These are phyloP conservation scores for Carpatolechia fugitivella DNA, from an alignment of 2,888 invertebrate species.

Conservation along the genomic window DNA sequence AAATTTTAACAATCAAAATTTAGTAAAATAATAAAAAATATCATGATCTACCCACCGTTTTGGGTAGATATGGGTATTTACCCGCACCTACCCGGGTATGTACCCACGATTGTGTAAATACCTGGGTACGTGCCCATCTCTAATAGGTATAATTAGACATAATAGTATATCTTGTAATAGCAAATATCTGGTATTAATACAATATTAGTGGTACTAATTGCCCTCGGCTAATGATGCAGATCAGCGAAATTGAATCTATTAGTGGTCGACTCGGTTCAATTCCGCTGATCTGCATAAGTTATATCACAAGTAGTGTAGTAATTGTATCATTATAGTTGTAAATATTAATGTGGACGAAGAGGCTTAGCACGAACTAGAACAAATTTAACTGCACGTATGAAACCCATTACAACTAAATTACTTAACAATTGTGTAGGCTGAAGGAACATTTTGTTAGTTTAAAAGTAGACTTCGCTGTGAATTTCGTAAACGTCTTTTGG, in stretches of 20 bases:
- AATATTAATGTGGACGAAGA: neutral
- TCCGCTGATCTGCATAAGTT: conserved; percentile 16
- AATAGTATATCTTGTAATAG: conserved; percentile 8
- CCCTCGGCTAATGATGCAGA: conserved; percentile 33
- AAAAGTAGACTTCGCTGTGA: too few species aligned
- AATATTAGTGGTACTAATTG: conserved; percentile 19
- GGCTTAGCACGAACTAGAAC: neutral
- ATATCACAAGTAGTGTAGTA: conserved; percentile 8
- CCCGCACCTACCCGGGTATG: too few species aligned
- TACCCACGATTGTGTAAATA: too few species aligned
- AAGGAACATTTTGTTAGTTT: too few species aligned
- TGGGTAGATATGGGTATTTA: too few species aligned
- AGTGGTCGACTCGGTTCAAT: conserved; percentile 32
- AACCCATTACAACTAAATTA: too few species aligned
- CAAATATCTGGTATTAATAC: conserved; percentile 13
- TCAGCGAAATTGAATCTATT: conserved; percentile 36
- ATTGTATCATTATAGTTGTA: neutral
- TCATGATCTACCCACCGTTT: too few species aligned
- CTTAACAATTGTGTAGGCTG: neutral
- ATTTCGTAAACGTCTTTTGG: too few species aligned
- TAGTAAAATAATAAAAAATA: too few species aligned
- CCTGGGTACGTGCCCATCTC: too few species aligned
- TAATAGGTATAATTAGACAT: neutral
- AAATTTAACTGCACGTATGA: too few species aligned
- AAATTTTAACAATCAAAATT: too few species aligned